These are phyloP conservation scores for Notarius lentiginosus DNA, from an alignment of 2,113 vertebrate species.

Conservation along the genomic window DNA sequence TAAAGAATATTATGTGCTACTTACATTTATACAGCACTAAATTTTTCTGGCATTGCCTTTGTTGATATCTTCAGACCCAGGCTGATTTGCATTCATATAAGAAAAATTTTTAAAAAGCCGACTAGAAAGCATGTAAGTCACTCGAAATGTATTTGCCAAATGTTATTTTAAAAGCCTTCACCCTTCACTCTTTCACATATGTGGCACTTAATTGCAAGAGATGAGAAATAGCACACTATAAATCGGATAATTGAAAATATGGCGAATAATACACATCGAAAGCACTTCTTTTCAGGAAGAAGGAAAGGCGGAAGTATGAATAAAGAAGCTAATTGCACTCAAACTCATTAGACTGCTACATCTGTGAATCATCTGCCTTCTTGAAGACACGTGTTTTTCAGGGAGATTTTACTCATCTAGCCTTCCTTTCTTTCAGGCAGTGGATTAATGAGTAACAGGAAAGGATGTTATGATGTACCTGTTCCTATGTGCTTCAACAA, in stretches of 20 bases:
- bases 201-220: not conserved
- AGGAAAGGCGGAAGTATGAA: constrained; percentile 12
- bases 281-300: constrained; percentile 8
- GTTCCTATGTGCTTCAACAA: constrained; percentile 8
- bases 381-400: constrained; percentile 10
- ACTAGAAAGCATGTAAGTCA: not conserved
- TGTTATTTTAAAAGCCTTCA: not conserved
- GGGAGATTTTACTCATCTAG: constrained; percentile 16
- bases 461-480: constrained; percentile 30
- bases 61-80: not conserved
- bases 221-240: not conserved
- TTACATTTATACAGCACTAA: not conserved
- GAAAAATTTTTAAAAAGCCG: not conserved
- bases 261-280: constrained; percentile 3
- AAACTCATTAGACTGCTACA: constrained; percentile 23
- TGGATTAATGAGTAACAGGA: constrained; percentile 23
- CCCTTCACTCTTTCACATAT: constrained; percentile 8
- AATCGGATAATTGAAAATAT: constrained; percentile 25
- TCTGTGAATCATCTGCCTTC: constrained; percentile 37
- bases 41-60: not conserved
- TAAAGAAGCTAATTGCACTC: constrained; percentile 34
- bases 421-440: constrained; percentile 24
- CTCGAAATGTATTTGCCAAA: not conserved
- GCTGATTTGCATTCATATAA: not conserved
- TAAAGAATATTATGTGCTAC: not conserved